These are phyloP conservation scores for Protomyctophum bolini DNA, from an alignment of 2,113 vertebrate genomes.

Conservation along the genomic window DNA sequence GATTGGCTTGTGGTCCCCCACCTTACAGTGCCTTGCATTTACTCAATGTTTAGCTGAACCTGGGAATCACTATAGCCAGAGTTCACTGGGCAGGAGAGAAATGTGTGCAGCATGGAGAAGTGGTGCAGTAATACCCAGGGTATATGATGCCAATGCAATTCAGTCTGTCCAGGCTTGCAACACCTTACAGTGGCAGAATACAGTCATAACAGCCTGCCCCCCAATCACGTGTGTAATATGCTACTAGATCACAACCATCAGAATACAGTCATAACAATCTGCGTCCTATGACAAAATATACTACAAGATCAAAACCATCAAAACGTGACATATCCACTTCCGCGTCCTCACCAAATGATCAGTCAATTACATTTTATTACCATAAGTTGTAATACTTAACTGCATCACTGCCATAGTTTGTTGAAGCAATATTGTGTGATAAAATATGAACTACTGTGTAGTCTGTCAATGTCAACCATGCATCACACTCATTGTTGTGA, in stretches of 20 bases:
- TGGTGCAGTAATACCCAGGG: slow-evolving; percentile 26
- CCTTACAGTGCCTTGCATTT: slow-evolving; percentile 57
- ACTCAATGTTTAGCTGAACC: slow-evolving; percentile 71
- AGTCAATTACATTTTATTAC: slow-evolving; percentile 7
- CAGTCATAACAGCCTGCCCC: slow-evolving; percentile 24
- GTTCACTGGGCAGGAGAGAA: slow-evolving; percentile 59
- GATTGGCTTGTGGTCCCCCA: slow-evolving; percentile 65
- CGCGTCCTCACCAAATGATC: slow-evolving; percentile 15
- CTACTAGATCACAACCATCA: slow-evolving; percentile 17
- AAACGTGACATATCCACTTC: slow-evolving; percentile 14
- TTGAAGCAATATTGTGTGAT: neutral
- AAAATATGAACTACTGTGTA: slow-evolving; percentile 11
- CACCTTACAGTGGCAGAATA: slow-evolving; percentile 41
- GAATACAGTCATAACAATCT: neutral
- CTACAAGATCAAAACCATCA: slow-evolving; percentile 15
- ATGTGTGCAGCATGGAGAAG: slow-evolving; percentile 38
- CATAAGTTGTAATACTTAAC: slow-evolving; percentile 2
- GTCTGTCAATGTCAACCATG: slow-evolving; percentile 13
- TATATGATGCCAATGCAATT: slow-evolving; percentile 14
- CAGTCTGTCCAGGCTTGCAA: slow-evolving; percentile 37
- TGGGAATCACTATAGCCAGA: slow-evolving; percentile 58
- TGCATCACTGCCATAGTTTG: slow-evolving; percentile 1
- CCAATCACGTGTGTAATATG: neutral
- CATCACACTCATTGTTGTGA: slow-evolving; percentile 22
- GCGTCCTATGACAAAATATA: neutral